Conservation (phyloP, 2,888 invertebrate species). For the Platycheirus rosarum region DNA sequence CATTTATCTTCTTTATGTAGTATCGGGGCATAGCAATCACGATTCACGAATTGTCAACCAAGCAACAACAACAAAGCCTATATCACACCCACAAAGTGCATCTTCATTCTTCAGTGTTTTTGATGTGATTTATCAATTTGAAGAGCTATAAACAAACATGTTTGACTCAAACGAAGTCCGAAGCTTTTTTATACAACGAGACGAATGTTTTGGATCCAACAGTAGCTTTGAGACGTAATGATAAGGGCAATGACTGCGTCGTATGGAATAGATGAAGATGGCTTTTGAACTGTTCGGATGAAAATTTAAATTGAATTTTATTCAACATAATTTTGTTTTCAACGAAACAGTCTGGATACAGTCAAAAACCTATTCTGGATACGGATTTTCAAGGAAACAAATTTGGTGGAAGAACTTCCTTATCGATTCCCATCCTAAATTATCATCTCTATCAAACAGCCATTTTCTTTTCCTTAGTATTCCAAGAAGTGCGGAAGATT, state of each 20-base stretch:
- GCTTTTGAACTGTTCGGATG: no score
- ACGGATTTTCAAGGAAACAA: no score
- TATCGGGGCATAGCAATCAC: constrained; percentile 23
- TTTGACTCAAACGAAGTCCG: constrained; percentile 6
- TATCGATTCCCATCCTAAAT: no score
- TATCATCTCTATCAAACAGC: no score
- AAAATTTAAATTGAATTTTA: no score
- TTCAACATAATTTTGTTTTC: no score
- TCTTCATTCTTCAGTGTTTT: constrained; percentile 3
- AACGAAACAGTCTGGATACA: no score
- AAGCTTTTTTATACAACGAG: constrained; percentile 22
- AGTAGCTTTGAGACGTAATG: neutral
- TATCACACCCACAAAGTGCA: constrained; percentile 37
- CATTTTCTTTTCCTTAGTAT: no score
- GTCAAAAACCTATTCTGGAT: no score
- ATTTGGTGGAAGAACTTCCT: no score
- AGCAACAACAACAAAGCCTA: constrained; percentile 28
- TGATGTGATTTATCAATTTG: constrained; percentile 22
- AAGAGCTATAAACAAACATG: constrained; percentile 22
- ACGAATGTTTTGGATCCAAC: neutral
- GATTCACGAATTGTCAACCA: constrained; percentile 30
- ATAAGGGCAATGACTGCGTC: neutral
- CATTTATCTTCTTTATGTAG: constrained; percentile 37
- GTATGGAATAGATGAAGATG: neutral
- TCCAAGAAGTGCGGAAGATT: no score